A percentile compares a stretch with the other conserved stretches of the same genome.
Conservation (phyloP, 2,113 vertebrate species). For the Solea solea region DNA sequence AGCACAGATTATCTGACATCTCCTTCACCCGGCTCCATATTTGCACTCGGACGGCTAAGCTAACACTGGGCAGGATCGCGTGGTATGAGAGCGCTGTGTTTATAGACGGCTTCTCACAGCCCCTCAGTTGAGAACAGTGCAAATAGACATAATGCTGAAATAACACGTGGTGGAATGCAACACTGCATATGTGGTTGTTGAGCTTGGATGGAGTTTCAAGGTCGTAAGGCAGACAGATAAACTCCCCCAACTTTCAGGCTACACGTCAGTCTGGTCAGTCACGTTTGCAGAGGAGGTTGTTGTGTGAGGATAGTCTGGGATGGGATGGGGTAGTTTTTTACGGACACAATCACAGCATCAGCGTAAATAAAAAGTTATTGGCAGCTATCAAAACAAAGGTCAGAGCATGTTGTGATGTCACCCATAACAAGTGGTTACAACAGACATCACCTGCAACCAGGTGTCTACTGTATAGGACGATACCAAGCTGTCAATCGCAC, state of each 20-base stretch:
- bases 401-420: too few species aligned
- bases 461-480: too few species aligned
- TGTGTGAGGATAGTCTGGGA: constrained; percentile 23
- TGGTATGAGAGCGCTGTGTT: constrained; percentile 71
- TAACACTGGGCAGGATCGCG: constrained; percentile 54
- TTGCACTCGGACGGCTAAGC: constrained; percentile 51
- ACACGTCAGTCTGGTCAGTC: constrained; percentile 58
- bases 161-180: constrained; percentile 78
- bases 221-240: constrained; percentile 72
- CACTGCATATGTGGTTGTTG: constrained; percentile 71
- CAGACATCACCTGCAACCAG: too few species aligned
- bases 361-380: constrained; percentile 6
- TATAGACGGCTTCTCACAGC: constrained; percentile 72
- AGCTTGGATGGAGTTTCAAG: constrained; percentile 75
- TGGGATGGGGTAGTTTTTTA: background rate
- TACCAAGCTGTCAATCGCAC: too few species aligned
- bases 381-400: constrained; percentile 3
- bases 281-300: constrained; percentile 49
- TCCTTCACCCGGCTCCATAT: constrained; percentile 43
- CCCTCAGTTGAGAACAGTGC: constrained; percentile 72
- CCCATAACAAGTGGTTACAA: too few species aligned
- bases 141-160: constrained; percentile 80
- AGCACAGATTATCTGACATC: constrained; percentile 38
- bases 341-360: constrained; percentile 12
- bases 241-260: constrained; percentile 50